Percentiles rank a stretch among this genome's conserved stretches.
Conservation (phyloP, 2,888 invertebrate species). For the Timema cristinae region DNA sequence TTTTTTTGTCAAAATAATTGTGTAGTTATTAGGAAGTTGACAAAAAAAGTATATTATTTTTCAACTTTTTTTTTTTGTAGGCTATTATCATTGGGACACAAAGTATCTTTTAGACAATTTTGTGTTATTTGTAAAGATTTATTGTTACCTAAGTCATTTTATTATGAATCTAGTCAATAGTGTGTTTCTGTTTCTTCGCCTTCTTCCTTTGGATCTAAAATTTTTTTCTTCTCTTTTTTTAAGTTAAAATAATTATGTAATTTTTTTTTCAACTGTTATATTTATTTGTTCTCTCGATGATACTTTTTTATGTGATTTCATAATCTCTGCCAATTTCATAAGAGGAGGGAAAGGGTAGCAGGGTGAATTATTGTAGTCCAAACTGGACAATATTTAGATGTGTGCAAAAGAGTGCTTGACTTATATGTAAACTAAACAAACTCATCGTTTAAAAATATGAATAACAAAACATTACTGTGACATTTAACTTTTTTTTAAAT, state of each 20-base stretch:
- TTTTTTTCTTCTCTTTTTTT: neutral
- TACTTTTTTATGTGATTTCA: slow-evolving; percentile 12
- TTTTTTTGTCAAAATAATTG: no score
- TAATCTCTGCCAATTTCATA: slow-evolving; percentile 3
- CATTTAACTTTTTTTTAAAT: slow-evolving; percentile 13
- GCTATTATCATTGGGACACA: neutral
- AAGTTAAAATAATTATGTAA: no score
- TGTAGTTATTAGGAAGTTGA: slow-evolving; percentile 21
- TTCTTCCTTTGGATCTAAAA: slow-evolving; percentile 22
- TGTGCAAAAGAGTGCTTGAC: slow-evolving; percentile 24
- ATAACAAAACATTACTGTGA: slow-evolving; percentile 7
- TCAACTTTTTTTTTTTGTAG: slow-evolving; percentile 14
- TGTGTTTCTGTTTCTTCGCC: slow-evolving; percentile 27
- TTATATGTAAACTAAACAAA: neutral
- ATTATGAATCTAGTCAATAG: slow-evolving; percentile 45
- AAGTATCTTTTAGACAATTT: slow-evolving; percentile 22
- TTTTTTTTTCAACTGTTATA: slow-evolving; percentile 23
- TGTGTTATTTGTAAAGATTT: slow-evolving; percentile 28
- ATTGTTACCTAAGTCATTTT: slow-evolving; percentile 41
- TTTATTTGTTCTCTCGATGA: slow-evolving; percentile 16
- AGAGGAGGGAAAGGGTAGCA: slow-evolving; percentile 33
- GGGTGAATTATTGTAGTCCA: slow-evolving; percentile 47
- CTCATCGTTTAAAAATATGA: slow-evolving; percentile 9
- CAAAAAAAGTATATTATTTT: slow-evolving; percentile 21
- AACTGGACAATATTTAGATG: slow-evolving; percentile 42